Conservation (phyloP, 1,140 invertebrate genomes). For the Cyrtorhinus lividipennis region DNA sequence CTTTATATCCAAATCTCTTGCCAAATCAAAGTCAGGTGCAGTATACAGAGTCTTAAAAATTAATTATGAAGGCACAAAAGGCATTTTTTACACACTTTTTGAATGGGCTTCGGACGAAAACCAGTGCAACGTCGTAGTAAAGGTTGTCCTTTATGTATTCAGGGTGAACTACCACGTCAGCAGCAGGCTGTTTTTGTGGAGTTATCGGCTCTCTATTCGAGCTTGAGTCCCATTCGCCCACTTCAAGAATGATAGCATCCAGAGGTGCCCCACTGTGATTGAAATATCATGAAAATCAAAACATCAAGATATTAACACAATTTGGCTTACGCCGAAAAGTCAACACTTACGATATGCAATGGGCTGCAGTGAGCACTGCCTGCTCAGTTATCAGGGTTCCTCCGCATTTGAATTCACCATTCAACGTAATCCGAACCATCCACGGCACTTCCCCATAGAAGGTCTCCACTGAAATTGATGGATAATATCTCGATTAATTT, state of each 20-base stretch:
- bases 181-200: conserved; percentile 27
- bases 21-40: too few species aligned
- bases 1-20: too few species aligned
- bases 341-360: conserved; percentile 31
- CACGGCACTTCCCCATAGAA: conserved; percentile 18
- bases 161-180: conserved; percentile 29
- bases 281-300: too few species aligned
- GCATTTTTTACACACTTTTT: too few species aligned
- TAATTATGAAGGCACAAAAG: too few species aligned
- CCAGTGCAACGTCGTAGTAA: conserved; percentile 35
- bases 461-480: conserved; percentile 12
- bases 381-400: conserved; percentile 38
- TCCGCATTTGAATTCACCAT: conserved; percentile 34
- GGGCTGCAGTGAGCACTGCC: conserved; percentile 41
- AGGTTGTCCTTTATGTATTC: conserved; percentile 29
- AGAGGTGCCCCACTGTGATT: too few species aligned
- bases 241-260: too few species aligned
- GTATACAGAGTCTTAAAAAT: too few species aligned
- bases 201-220: neutral
- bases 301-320: too few species aligned
- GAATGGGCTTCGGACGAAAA: conserved; percentile 30
- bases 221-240: neutral
- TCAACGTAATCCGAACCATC: conserved; percentile 13
- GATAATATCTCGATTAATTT: too few species aligned
- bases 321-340: too few species aligned